phyloP scores from a whole-genome alignment of 64 coral and sea anemone species.

The Porites australiensis region DNA sequence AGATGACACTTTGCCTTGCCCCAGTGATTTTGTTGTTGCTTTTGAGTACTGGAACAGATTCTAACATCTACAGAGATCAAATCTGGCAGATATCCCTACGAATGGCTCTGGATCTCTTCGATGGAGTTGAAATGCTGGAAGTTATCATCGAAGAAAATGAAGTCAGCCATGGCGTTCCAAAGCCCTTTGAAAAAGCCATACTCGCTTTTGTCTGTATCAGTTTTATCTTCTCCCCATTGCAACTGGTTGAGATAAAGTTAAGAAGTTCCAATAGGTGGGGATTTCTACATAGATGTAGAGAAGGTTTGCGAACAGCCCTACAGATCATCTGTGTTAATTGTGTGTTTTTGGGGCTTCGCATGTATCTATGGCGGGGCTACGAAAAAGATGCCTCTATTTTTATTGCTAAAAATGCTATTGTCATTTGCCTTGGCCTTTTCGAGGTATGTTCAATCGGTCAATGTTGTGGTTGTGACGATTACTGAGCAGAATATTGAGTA shows the following conservation, averaged over 20 bases:
- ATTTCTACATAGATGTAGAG: not conserved
- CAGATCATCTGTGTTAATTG: not conserved
- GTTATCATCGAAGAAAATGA: constrained; percentile 19
- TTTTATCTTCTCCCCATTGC: constrained; percentile 16
- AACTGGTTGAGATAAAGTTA: constrained; percentile 31
- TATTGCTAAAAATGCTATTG: not conserved
- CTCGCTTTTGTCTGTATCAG: constrained; percentile 48
- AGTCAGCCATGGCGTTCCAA: not conserved
- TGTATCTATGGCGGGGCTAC: not conserved
- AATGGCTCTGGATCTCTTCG: constrained; percentile 61
- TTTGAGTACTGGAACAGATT: constrained; percentile 19
- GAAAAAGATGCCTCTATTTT: constrained; percentile 2
- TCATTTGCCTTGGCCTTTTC: constrained; percentile 3
- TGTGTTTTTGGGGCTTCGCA: constrained; percentile 20
- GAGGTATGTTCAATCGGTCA: not conserved
- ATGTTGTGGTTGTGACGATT: constrained; percentile 6
- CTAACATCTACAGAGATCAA: not conserved
- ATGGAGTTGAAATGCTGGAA: constrained; percentile 57
- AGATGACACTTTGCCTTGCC: constrained; percentile 64
- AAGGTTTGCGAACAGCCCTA: not conserved
- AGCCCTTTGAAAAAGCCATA: constrained; percentile 10
- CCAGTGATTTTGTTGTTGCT: constrained; percentile 57
- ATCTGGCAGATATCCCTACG: constrained; percentile 4
- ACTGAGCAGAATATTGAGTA: no score
- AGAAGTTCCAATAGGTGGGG: not conserved